Conservation (phyloP, 2,797 vertebrate genomes). For the Semotilus atromaculatus region DNA sequence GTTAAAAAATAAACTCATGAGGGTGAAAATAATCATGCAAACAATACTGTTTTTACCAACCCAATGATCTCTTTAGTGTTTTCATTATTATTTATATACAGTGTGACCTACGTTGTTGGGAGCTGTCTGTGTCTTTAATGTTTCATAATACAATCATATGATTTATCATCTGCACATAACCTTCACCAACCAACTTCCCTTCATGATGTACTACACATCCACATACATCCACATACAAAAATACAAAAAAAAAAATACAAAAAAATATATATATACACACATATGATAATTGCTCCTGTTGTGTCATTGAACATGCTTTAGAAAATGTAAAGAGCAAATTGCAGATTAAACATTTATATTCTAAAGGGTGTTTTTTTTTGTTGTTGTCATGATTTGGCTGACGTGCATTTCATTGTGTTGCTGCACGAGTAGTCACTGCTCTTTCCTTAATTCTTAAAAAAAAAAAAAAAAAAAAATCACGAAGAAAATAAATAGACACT, state of each 20-base stretch:
- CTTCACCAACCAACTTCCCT: constrained; percentile 3
- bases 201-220: neutral
- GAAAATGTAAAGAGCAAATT: constrained; percentile 28
- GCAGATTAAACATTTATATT: constrained; percentile 25
- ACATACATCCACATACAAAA: too few relatives aligned
- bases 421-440: constrained; percentile 34
- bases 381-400: constrained; percentile 15
- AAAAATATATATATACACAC: too few relatives aligned
- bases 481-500: constrained; percentile 21
- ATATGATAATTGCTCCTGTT: neutral
- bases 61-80: neutral
- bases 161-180: neutral
- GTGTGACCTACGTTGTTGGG: neutral
- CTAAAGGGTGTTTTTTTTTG: neutral
- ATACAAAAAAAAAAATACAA: too few relatives aligned
- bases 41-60: too few relatives aligned
- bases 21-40: neutral
- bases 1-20: neutral
- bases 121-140: neutral
- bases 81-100: neutral
- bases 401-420: constrained; percentile 14
- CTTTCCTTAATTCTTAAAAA: constrained; percentile 38
- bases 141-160: neutral
- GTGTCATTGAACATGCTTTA: constrained; percentile 21
- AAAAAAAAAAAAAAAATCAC: neutral